phyloP scores from a whole-genome alignment of 2,888 invertebrate genomes.

The Cosmia trapezina region DNA sequence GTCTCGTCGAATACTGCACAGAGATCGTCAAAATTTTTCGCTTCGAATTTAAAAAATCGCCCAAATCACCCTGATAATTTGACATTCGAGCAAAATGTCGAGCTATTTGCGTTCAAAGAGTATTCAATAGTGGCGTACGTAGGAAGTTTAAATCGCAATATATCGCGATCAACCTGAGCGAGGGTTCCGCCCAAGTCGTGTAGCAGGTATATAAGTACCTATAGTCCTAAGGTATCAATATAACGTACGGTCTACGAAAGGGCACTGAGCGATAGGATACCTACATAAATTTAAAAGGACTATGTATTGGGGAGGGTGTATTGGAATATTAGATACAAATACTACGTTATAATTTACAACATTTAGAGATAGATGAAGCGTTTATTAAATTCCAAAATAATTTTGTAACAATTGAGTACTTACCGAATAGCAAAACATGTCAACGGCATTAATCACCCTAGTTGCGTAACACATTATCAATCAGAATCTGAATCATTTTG shows the following conservation, averaged over 20 bases:
- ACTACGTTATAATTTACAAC: slow-evolving; percentile 21
- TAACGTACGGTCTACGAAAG: slow-evolving; percentile 14
- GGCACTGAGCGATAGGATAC: slow-evolving; percentile 17
- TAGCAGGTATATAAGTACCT: slow-evolving; percentile 42
- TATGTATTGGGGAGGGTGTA: slow-evolving; percentile 16
- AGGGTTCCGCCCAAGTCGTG: slow-evolving; percentile 70
- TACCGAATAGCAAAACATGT: no score
- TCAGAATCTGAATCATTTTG: no score
- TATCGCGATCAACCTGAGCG: slow-evolving; percentile 65
- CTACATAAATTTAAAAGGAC: slow-evolving; percentile 53
- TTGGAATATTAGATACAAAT: slow-evolving; percentile 38
- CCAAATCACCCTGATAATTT: slow-evolving; percentile 18
- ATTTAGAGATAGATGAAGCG: slow-evolving; percentile 4
- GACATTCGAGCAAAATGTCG: slow-evolving; percentile 41
- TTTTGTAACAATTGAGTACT: neutral
- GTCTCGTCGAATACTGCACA: neutral
- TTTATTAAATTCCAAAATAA: neutral
- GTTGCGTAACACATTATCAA: no score
- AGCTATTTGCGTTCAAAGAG: slow-evolving; percentile 46
- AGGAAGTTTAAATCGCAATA: slow-evolving; percentile 67
- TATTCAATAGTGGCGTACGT: slow-evolving; percentile 55
- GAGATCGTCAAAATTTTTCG: slow-evolving; percentile 11
- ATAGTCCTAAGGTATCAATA: slow-evolving; percentile 61
- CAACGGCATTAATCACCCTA: no score
- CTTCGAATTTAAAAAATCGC: slow-evolving; percentile 7